These are phyloP conservation scores for Limulus polyphemus DNA, from an alignment of 2,888 invertebrate genomes.

Conservation along the genomic window DNA sequence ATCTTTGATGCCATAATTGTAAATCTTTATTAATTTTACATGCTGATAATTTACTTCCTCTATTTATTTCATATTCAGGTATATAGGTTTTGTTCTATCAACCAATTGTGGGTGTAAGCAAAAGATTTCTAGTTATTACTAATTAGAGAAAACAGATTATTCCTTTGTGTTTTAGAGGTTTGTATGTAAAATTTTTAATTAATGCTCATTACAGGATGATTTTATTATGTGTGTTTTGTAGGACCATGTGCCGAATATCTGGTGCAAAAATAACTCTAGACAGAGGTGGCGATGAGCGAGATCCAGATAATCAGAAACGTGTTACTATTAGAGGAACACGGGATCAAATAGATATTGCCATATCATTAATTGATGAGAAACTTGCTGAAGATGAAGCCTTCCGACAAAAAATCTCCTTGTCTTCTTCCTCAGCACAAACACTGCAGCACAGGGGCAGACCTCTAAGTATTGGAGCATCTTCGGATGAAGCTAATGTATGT, in stretches of 20 bases:
- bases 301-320: slow-evolving; percentile 31
- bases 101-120: too few species aligned
- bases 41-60: too few species aligned
- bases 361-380: slow-evolving; percentile 55
- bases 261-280: slow-evolving; percentile 46
- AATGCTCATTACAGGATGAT: not conserved
- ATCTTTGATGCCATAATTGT: too few species aligned
- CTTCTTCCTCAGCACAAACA: slow-evolving; percentile 10
- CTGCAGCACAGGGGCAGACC: not conserved
- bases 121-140: too few species aligned
- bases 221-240: slow-evolving; percentile 1
- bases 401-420: slow-evolving; percentile 26
- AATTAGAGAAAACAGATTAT: too few species aligned
- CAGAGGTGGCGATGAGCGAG: slow-evolving; percentile 43
- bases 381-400: slow-evolving; percentile 45
- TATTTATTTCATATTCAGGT: too few species aligned
- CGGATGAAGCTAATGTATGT: too few species aligned
- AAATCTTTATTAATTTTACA: too few species aligned
- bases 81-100: too few species aligned
- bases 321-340: slow-evolving; percentile 50
- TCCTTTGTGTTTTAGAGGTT: too few species aligned
- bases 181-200: too few species aligned
- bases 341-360: slow-evolving; percentile 60
- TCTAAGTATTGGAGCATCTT: too few species aligned
- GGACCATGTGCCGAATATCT: slow-evolving; percentile 51